A percentile compares a stretch with the other conserved stretches of the same genome.
Evolutionary conservation across 2,888 invertebrate genomes (phyloP).

Genomic region (Sphaerophoria rueppellii): DNA sequence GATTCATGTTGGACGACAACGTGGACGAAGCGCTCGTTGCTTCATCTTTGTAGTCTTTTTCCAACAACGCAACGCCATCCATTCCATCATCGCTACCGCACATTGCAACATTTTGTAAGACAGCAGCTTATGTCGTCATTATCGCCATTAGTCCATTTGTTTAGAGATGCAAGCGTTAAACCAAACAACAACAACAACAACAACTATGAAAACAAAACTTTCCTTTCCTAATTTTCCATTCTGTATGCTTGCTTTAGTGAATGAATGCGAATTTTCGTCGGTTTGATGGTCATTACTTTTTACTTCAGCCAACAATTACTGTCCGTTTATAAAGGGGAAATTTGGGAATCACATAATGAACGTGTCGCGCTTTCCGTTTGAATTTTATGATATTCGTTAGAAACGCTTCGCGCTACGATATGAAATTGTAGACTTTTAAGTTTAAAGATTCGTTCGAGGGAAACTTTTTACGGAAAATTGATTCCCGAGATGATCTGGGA

Average conservation of each 20-base stretch:
- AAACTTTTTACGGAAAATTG: too few relatives aligned
- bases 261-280: slow-evolving; percentile 15
- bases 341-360: too few relatives aligned
- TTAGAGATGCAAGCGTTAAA: not conserved
- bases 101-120: not conserved
- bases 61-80: not conserved
- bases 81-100: slow-evolving; percentile 3
- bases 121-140: slow-evolving; percentile 62
- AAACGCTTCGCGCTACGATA: too few relatives aligned
- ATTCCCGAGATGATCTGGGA: too few relatives aligned
- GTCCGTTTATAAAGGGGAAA: too few relatives aligned
- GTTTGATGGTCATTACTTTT: slow-evolving; percentile 22
- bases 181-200: slow-evolving; percentile 28
- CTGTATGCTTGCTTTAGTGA: slow-evolving; percentile 17
- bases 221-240: slow-evolving; percentile 64
- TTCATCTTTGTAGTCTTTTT: not conserved
- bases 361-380: too few relatives aligned
- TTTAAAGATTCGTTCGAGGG: too few relatives aligned
- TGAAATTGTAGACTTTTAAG: too few relatives aligned
- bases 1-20: slow-evolving; percentile 1
- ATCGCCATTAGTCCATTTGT: slow-evolving; percentile 26
- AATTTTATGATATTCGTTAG: too few relatives aligned
- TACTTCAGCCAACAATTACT: not conserved
- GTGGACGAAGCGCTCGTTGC: slow-evolving; percentile 14
- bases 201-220: slow-evolving; percentile 39